phyloP scores from a whole-genome alignment of 2,113 vertebrate genomes.

The Gavia stellata region DNA sequence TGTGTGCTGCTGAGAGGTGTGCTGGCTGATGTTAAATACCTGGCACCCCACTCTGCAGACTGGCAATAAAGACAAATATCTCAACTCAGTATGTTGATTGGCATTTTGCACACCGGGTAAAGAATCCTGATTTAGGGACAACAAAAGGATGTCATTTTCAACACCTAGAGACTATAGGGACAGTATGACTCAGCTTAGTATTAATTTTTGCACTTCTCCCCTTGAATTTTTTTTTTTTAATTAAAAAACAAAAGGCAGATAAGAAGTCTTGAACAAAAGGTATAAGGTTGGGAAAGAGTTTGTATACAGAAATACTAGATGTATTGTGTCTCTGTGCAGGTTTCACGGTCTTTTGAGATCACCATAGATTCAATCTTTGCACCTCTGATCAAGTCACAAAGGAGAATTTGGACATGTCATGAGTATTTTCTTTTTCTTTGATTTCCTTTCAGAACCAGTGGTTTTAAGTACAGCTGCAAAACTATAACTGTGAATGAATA shows the following conservation, averaged over 20 bases:
- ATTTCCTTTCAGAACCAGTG: not conserved
- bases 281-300: not conserved
- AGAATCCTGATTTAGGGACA: too few species aligned
- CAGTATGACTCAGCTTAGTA: not conserved
- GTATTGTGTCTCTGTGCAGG: not conserved
- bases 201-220: not conserved
- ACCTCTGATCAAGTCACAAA: not conserved
- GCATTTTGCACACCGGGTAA: too few species aligned
- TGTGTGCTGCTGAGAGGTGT: too few species aligned
- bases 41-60: too few species aligned
- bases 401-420: not conserved
- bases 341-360: not conserved
- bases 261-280: not conserved
- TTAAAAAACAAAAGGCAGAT: not conserved
- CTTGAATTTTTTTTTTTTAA: not conserved
- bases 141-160: too few species aligned
- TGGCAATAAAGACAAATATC: too few species aligned
- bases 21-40: too few species aligned
- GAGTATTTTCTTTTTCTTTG: not conserved
- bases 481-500: not conserved
- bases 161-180: not conserved
- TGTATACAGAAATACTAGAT: not conserved
- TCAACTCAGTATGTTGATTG: too few species aligned
- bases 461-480: not conserved
- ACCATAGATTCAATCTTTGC: rapidly evolving